Evolutionary conservation across 2,797 vertebrate species (phyloP), one percentile per base, ranked within the genome.

Genomic region (Oreortyx pictus): DNA sequence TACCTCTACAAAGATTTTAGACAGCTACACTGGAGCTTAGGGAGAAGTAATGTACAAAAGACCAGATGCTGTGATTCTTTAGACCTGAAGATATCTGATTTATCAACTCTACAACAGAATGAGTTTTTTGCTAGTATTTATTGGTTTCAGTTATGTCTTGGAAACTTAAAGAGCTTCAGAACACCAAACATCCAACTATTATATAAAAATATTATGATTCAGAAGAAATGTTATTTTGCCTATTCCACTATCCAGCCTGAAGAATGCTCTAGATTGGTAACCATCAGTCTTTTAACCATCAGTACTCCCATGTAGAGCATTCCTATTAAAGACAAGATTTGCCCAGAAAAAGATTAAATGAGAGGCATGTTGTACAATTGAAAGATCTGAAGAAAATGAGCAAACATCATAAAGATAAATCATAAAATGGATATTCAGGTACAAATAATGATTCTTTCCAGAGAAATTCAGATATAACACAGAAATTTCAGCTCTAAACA

Each of bases 281-380:
- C 8, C 17, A 29, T 9, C 23, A n/a, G 10, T 31, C 41, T n/a
- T 92, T 62, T 60, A 56, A 37, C 37, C 37, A 37, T 37, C 37
- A 25, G 8, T 27, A 52, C 9, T 56, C 5, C 15, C n/a, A 57
- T 50, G 5, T 66, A 15, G 4, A 74, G 18, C 4, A 23, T 15
- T 88, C n/a, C 15, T 11, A 3, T 7, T 16, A 47, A 12, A 73
- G 17, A 57, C 15, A 61, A 14, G 5, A 22, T 88, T 68, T 76
- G 2, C 17, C 29, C 17, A 43, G 6, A 29, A 15, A 68, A 77
- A 44, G 25, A 2, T 1, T 1, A 64, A 1, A 16, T 35, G 23
- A 82, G 25, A 44, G 1, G 2, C 2, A 25, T 1, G 6, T 31
- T 7, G 5, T 4, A 49, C 10, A 74, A 20, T 18, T 62, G 50